A percentile compares a stretch with the other conserved stretches of the same genome.
Conservation (phyloP, 2,888 invertebrate species). For the Malachius bipustulatus region DNA sequence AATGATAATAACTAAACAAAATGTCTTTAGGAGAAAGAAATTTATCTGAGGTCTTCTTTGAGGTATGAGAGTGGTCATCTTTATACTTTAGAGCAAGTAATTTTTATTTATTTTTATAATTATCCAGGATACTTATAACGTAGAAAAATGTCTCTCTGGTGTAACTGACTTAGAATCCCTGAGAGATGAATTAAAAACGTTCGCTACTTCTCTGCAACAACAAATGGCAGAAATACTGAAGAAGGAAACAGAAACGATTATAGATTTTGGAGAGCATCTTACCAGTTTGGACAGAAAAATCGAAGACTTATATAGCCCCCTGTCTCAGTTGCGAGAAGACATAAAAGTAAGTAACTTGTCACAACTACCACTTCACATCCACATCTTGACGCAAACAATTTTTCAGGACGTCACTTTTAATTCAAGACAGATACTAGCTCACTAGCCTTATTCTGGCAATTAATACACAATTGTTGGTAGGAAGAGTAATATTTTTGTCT, state of each 20-base stretch:
- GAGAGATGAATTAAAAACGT: constrained; percentile 80
- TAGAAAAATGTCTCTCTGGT: constrained; percentile 82
- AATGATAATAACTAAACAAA: too few species aligned
- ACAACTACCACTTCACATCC: too few species aligned
- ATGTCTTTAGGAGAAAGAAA: too few species aligned
- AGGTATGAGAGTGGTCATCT: too few species aligned
- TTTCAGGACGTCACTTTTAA: too few species aligned
- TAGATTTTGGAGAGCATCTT: constrained; percentile 88
- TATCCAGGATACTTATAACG: constrained; percentile 84
- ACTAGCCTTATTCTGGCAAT: too few species aligned
- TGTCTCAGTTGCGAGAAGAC: constrained; percentile 73
- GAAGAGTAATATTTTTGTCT: too few species aligned
- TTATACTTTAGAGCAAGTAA: too few species aligned
- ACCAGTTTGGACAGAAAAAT: constrained; percentile 86
- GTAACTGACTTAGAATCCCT: constrained; percentile 65
- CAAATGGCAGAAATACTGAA: constrained; percentile 97
- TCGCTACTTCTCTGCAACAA: constrained; percentile 79
- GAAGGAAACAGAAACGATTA: constrained; percentile 96
- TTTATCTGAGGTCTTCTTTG: too few species aligned
- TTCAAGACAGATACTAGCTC: too few species aligned
- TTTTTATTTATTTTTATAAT: constrained; percentile 35
- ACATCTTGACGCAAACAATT: too few species aligned
- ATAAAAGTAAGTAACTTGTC: constrained; percentile 57
- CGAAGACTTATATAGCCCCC: constrained; percentile 63
- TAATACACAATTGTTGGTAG: too few species aligned